phyloP scores from a whole-genome alignment of 1,140 invertebrate genomes.

The Macrotrachela quadricornifera region DNA sequence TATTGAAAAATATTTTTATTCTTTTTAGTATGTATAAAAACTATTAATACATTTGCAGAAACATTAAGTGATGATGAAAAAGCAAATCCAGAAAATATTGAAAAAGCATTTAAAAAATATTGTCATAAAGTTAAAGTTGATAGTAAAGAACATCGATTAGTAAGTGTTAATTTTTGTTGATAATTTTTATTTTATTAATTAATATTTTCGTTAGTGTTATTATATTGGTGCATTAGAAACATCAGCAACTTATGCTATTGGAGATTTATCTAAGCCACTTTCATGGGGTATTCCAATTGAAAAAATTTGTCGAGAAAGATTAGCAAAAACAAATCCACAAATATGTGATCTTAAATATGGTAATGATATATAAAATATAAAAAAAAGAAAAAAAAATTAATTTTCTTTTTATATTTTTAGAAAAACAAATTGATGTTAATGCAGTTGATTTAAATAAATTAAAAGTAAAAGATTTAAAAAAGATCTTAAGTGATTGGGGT shows the following conservation, averaged over 20 bases:
- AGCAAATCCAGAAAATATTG: constrained; percentile 38
- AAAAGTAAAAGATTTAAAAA: constrained; percentile 88
- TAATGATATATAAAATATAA: no score
- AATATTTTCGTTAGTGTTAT: constrained; percentile 52
- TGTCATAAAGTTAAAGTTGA: constrained; percentile 54
- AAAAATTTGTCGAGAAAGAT: constrained; percentile 74
- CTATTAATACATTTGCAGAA: no score
- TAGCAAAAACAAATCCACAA: constrained; percentile 77
- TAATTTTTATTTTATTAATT: background rate
- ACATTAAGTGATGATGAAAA: no score
- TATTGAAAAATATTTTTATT: no score
- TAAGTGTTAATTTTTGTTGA: constrained; percentile 36
- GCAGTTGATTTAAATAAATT: constrained; percentile 87
- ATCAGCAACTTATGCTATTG: constrained; percentile 82
- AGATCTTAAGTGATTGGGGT: constrained; percentile 90
- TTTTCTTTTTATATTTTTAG: constrained; percentile 19
- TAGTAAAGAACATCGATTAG: constrained; percentile 70
- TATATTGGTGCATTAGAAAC: constrained; percentile 84
- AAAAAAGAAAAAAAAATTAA: no score
- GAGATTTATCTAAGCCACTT: constrained; percentile 76
- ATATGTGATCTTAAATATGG: constrained; percentile 80
- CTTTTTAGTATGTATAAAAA: no score
- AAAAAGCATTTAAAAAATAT: constrained; percentile 57
- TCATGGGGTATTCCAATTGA: constrained; percentile 77
- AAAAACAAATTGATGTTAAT: constrained; percentile 87